Base-by-base conservation (phyloP, 2,888 invertebrate genomes). In the Oscheius sp. region DNA sequence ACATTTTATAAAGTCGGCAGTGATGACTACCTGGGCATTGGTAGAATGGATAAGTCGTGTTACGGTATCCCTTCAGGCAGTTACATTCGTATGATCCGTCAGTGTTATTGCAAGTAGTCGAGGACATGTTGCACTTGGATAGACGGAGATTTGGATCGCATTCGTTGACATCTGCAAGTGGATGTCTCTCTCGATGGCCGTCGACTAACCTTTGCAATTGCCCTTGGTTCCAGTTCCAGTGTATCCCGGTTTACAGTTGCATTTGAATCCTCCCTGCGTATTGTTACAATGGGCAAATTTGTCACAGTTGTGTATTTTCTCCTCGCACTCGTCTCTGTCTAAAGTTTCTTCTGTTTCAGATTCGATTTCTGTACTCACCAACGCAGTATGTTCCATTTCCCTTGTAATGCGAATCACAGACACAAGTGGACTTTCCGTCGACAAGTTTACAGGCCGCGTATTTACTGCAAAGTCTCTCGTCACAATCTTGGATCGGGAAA, bases 351-450 rank as follows among this genome's bases (percentile, higher is more conserved):
- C n/a, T n/a, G n/a, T n/a, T n/a, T n/a, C 35, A 35, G 35, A 3
- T 9, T 9, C 35, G 3, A 6, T 9, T 35, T 9, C 35, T 9
- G 3, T 35, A 3, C 35, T 35, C 35, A 35, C 35, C 35, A 53
- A 43, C n/a, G 18, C 72, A 72, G 35, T 66, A 72, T 9, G 72
- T 72, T 72, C 72, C 72, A 45, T 72, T 72, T 72, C 72, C 72
- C 2, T 7, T 1, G 25, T 72, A 72, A 18, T 45, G 43, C 9
- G 25, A 7, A 35, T 53, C 55, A 23, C 72, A 72, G 16, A 27
- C 41, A n/a, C 72, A 72, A 5, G 25, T 35, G 29, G 52, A 52
- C 16, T 27, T 13, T 1, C 66, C 66, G 16, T 66, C n/a, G 16
- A 29, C 52, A 13, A 66, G 18, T 49, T 46, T 35, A 43, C 72